These are phyloP conservation scores for Lochmaea crataegi DNA, from an alignment of 2,888 invertebrate genomes.

Conservation along the genomic window DNA sequence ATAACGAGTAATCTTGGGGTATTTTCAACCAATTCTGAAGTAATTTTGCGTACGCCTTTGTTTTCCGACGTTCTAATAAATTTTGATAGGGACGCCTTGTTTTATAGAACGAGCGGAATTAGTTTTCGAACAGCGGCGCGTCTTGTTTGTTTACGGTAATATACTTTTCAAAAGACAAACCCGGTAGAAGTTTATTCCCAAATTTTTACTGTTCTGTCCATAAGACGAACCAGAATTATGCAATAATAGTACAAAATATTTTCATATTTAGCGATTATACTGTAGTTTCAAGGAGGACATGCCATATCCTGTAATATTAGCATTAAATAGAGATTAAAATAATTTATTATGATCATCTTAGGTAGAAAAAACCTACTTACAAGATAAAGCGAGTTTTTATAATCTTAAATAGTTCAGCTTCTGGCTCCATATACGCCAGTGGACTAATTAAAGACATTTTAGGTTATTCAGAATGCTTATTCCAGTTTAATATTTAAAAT, in stretches of 20 bases:
- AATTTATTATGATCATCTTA: too few species aligned
- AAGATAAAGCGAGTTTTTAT: not conserved
- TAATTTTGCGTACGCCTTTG: not conserved
- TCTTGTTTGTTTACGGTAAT: conserved; percentile 51
- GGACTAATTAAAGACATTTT: conserved; percentile 1
- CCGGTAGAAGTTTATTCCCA: conserved; percentile 24
- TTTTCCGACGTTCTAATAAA: conserved; percentile 51
- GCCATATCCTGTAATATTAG: too few species aligned
- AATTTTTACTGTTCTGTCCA: conserved; percentile 17
- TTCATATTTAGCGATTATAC: too few species aligned
- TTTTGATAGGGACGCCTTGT: conserved; percentile 50
- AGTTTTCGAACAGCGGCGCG: conserved; percentile 46
- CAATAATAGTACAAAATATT: not conserved
- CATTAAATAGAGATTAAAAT: too few species aligned
- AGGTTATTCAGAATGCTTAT: conserved; percentile 2
- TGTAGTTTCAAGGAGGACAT: too few species aligned
- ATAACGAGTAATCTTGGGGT: not conserved
- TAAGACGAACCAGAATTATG: not conserved
- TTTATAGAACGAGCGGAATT: conserved; percentile 51
- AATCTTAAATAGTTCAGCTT: not conserved
- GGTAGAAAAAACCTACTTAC: too few species aligned
- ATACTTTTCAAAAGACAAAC: conserved; percentile 22
- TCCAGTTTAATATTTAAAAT: not conserved
- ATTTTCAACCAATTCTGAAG: too few species aligned
- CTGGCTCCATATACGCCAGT: conserved; percentile 6